Conservation (phyloP, 2,113 vertebrate species). For the Trogon melanurus region DNA sequence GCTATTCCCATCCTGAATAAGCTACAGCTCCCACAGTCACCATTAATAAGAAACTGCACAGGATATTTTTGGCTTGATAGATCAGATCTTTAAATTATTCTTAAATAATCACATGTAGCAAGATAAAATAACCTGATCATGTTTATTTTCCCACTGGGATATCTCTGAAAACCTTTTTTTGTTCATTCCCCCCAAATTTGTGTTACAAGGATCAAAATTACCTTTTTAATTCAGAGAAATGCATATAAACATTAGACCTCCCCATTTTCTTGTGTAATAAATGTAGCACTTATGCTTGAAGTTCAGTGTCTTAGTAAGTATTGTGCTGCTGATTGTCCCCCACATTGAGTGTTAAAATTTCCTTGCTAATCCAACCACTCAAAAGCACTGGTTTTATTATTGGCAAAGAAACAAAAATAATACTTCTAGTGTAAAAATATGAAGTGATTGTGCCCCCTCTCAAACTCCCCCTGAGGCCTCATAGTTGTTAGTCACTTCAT, state of each 20-base stretch:
- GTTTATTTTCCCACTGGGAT: background rate
- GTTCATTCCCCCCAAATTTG: background rate
- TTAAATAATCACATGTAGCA: background rate
- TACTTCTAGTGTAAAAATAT: background rate
- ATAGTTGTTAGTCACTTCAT: background rate
- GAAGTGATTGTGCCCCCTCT: background rate
- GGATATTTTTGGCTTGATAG: background rate
- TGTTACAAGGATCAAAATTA: background rate
- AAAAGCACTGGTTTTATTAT: background rate
- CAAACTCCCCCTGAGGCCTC: background rate
- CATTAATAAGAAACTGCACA: background rate
- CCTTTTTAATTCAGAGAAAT: background rate
- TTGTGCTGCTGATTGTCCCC: background rate
- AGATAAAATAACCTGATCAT: background rate
- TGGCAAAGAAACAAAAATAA: background rate
- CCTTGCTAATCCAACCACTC: background rate
- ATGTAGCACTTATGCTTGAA: background rate
- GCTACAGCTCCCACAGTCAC: background rate
- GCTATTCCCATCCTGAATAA: background rate
- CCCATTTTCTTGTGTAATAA: background rate
- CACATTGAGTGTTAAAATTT: background rate
- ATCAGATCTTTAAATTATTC: background rate
- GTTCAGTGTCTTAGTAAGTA: background rate
- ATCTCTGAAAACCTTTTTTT: background rate
- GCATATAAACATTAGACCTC: background rate